phyloP scores from a whole-genome alignment of 2,797 vertebrate species.

The Phataginus tricuspis region DNA sequence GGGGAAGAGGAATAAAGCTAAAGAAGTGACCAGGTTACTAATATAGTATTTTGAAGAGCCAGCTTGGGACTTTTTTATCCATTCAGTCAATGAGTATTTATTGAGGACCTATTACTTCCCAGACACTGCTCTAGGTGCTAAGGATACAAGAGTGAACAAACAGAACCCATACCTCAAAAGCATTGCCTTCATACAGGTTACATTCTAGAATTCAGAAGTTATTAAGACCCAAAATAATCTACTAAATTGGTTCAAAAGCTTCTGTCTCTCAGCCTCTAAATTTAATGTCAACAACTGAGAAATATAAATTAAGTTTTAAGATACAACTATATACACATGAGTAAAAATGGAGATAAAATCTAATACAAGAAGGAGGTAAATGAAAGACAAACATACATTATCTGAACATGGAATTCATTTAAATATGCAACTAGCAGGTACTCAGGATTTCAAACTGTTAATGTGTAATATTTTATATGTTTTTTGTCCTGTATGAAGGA shows the following conservation, averaged over 20 bases:
- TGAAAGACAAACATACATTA: neutral
- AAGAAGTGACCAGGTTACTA: neutral
- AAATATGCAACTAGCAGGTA: neutral
- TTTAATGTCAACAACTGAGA: neutral
- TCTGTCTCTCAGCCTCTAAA: neutral
- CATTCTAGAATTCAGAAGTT: neutral
- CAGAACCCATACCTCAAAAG: neutral
- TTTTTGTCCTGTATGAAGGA: neutral
- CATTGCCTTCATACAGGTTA: neutral
- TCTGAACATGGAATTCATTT: neutral
- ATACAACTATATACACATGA: neutral
- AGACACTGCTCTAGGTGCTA: neutral
- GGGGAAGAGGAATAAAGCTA: neutral
- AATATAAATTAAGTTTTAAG: slow-evolving; percentile 41
- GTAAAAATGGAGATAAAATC: slow-evolving; percentile 22
- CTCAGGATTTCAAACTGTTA: neutral
- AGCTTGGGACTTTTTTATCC: neutral
- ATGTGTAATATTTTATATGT: neutral
- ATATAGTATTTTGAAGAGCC: slow-evolving; percentile 15
- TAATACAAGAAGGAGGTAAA: neutral
- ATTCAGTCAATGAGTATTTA: neutral
- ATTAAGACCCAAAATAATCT: neutral
- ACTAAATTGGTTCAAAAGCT: neutral
- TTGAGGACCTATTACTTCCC: neutral
- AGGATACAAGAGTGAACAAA: neutral